Evolutionary conservation across 1,140 invertebrate genomes (phyloP).

Genomic region (Aradophagus sp.): DNA sequence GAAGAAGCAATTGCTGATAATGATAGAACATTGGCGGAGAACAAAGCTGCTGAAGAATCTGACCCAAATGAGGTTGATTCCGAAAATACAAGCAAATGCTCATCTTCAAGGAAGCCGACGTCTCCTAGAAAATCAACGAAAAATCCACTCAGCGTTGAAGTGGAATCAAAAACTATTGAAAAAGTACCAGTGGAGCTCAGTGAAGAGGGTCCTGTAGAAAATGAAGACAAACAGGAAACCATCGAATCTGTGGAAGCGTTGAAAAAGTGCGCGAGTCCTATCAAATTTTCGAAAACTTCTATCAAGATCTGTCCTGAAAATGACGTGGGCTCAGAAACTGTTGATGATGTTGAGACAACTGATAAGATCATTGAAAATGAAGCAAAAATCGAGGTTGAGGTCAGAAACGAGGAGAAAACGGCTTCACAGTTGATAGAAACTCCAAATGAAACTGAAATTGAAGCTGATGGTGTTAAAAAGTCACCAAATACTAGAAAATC

Average conservation of each 20-base stretch:
- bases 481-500: constrained; percentile 49
- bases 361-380: not conserved
- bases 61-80: not conserved
- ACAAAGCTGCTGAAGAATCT: not conserved
- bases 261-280: constrained; percentile 39
- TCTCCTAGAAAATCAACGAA: too few species aligned
- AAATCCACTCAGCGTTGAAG: too few species aligned
- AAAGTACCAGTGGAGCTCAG: too few species aligned
- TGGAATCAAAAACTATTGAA: too few species aligned
- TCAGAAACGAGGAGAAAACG: too few species aligned
- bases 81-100: constrained; percentile 16
- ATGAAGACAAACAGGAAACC: too few species aligned
- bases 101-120: too few species aligned
- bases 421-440: not conserved
- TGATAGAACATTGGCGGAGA: constrained; percentile 10
- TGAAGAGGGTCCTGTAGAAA: too few species aligned
- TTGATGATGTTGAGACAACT: not conserved
- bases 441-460: constrained; percentile 24
- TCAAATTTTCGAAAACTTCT: constrained; percentile 14
- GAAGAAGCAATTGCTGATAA: constrained; percentile 3
- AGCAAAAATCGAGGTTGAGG: not conserved
- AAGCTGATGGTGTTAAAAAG: constrained; percentile 28
- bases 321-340: not conserved
- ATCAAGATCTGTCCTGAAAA: not conserved
- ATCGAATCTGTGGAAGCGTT: not conserved